Conservation (phyloP, 2,113 vertebrate species). For the Onychostoma macrolepis region DNA sequence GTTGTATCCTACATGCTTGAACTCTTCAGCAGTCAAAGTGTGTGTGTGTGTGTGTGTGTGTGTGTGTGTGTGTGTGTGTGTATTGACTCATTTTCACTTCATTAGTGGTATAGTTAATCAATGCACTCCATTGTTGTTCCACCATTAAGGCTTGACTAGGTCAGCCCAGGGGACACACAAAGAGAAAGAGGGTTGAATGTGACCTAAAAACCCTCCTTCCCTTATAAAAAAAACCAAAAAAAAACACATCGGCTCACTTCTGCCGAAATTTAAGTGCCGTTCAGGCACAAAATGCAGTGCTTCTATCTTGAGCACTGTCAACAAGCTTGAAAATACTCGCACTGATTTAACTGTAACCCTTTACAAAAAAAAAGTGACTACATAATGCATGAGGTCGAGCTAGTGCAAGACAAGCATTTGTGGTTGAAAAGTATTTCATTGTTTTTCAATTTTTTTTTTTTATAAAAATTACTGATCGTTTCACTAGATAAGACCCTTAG, state of each 20-base stretch:
- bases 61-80: slow-evolving; percentile 7
- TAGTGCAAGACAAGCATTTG: no score
- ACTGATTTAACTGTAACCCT: no score
- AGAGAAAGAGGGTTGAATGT: slow-evolving; percentile 3
- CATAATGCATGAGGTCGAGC: no score
- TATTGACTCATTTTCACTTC: slow-evolving; percentile 47
- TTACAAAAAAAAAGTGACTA: no score
- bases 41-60: background rate
- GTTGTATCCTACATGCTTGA: background rate
- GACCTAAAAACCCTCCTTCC: slow-evolving; percentile 32
- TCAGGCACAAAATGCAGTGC: background rate
- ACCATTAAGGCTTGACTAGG: slow-evolving; percentile 32
- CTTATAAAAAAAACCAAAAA: slow-evolving; percentile 1
- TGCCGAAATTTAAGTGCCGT: background rate
- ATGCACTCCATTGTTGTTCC: slow-evolving; percentile 53
- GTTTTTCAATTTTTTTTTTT: no score
- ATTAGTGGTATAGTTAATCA: slow-evolving; percentile 57
- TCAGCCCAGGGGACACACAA: slow-evolving; percentile 8
- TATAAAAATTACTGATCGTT: no score
- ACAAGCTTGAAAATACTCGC: background rate
- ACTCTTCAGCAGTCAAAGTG: background rate
- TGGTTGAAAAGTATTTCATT: no score
- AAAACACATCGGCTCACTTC: background rate
- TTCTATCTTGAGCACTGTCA: background rate
- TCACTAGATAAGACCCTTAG: no score